phyloP scores from a whole-genome alignment of 2,113 vertebrate species.

The Pollimyrus isidori region DNA sequence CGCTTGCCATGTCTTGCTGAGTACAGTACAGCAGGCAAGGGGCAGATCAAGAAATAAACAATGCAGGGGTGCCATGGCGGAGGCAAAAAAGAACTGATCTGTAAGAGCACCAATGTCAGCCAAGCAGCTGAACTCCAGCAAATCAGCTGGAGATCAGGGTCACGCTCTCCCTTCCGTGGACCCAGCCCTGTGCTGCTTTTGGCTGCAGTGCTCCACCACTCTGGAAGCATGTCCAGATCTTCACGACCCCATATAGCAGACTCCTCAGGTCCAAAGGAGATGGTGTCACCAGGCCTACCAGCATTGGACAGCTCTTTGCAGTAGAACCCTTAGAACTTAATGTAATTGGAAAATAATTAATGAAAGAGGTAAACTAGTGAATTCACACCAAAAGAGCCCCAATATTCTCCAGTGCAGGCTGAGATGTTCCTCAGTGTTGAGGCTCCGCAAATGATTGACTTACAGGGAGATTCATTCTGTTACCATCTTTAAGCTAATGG shows the following conservation, averaged over 20 bases:
- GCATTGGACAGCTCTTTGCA: not conserved
- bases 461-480: not conserved
- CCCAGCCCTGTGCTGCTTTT: not conserved
- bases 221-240: not conserved
- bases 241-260: not conserved
- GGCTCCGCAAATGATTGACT: not conserved
- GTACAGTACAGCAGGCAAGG: not conserved
- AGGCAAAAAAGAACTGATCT: not conserved
- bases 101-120: not conserved
- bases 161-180: not conserved
- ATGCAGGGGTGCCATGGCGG: not conserved
- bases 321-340: not conserved
- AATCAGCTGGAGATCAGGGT: not conserved
- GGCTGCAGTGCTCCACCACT: not conserved
- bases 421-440: not conserved
- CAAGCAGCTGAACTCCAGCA: not conserved
- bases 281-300: not conserved
- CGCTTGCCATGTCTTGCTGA: not conserved
- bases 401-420: not conserved
- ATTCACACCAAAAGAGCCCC: not conserved
- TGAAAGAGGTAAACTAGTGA: not conserved
- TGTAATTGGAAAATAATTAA: not conserved
- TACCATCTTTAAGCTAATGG: not conserved
- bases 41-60: not conserved
- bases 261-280: not conserved